A percentile compares a stretch with the other conserved stretches of the same genome.
Conservation (phyloP, 2,888 invertebrate species). For the Drosophila meridiana region DNA sequence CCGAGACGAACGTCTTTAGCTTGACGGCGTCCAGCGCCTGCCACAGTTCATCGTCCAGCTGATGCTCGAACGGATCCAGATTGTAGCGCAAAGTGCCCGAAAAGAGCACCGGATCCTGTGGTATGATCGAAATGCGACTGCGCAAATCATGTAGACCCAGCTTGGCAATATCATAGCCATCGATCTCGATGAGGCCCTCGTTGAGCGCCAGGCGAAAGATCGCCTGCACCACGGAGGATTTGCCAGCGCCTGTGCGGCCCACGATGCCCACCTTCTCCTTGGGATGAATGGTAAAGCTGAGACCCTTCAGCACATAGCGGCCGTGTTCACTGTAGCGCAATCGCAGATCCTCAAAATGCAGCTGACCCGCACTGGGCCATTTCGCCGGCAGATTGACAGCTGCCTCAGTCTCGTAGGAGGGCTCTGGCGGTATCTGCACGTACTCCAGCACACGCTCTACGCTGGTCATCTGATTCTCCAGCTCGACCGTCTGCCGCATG, state of each 20-base stretch:
- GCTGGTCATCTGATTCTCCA: constrained; percentile 92
- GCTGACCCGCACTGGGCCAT: constrained; percentile 90
- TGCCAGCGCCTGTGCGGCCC: constrained; percentile 95
- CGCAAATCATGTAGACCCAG: constrained; percentile 92
- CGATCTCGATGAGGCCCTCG: constrained; percentile 92
- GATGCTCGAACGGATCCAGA: constrained; percentile 93
- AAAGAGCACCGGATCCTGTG: constrained; percentile 96
- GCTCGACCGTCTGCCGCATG: constrained; percentile 94
- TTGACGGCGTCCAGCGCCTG: constrained; percentile 91
- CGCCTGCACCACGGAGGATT: constrained; percentile 92
- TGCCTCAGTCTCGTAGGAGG: constrained; percentile 86
- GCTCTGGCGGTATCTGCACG: constrained; percentile 88
- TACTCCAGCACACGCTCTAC: constrained; percentile 95
- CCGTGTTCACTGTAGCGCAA: constrained; percentile 90
- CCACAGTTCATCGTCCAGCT: constrained; percentile 91
- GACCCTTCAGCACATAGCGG: constrained; percentile 89
- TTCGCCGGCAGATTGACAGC: constrained; percentile 83
- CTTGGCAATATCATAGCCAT: constrained; percentile 88
- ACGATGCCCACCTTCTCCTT: constrained; percentile 91
- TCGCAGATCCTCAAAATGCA: constrained; percentile 88
- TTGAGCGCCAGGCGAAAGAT: constrained; percentile 93
- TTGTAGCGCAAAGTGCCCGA: constrained; percentile 93
- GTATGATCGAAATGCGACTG: constrained; percentile 94
- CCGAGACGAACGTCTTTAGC: constrained; percentile 88
- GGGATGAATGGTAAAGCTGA: constrained; percentile 88